These are phyloP conservation scores for Oscheius sp. DNA, from an alignment of 2,888 invertebrate species.

Conservation along the genomic window DNA sequence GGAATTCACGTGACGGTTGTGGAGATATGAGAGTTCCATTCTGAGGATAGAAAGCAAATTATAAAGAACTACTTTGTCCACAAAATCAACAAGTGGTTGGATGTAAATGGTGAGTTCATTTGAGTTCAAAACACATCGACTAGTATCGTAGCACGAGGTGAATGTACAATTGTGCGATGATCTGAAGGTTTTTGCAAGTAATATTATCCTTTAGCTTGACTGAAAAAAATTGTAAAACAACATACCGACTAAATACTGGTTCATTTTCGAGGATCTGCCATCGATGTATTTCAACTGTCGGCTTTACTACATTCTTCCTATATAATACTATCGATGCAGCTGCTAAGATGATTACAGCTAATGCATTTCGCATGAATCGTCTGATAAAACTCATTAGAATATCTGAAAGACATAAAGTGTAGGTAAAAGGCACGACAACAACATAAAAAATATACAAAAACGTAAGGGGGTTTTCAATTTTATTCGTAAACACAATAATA, in stretches of 20 bases:
- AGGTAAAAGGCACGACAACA: not conserved
- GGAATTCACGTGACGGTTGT: slow-evolving; percentile 16
- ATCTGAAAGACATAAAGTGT: not conserved
- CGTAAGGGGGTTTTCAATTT: not conserved
- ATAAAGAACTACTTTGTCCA: slow-evolving; percentile 6
- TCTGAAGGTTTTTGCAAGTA: too few species aligned
- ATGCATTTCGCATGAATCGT: not conserved
- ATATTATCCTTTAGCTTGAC: too few species aligned
- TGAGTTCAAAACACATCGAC: slow-evolving; percentile 17
- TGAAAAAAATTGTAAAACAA: not conserved
- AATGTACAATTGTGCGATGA: slow-evolving; percentile 20
- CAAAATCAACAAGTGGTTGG: slow-evolving; percentile 15
- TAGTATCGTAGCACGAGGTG: slow-evolving; percentile 19
- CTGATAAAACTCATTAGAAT: not conserved
- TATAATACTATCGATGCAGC: slow-evolving; percentile 1
- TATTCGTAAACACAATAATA: not conserved
- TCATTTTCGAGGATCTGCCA: not conserved
- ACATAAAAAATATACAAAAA: not conserved
- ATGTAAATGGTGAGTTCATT: slow-evolving; percentile 15
- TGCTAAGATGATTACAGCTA: not conserved
- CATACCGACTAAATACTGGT: not conserved
- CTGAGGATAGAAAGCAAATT: not conserved
- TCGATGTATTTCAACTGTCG: not conserved
- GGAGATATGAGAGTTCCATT: slow-evolving; percentile 19
- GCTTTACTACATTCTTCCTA: not conserved